These are phyloP conservation scores for Danio jaintianensis DNA, from an alignment of 2,797 vertebrate genomes.

Conservation along the genomic window DNA sequence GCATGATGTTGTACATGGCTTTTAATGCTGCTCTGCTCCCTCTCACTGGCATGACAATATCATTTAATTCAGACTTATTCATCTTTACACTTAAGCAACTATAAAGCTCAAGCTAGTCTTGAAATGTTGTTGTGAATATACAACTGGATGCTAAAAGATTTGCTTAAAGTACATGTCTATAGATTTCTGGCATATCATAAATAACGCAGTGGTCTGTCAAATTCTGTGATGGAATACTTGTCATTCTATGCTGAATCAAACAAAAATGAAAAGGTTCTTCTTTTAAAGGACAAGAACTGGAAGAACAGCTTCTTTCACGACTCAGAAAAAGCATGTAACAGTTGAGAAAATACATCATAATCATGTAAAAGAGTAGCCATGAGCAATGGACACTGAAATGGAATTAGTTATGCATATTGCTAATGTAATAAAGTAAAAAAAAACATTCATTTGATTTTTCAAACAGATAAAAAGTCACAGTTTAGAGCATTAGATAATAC, in stretches of 20 bases:
- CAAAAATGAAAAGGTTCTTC: background rate
- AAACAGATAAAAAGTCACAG: constrained; percentile 65
- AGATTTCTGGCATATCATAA: constrained; percentile 54
- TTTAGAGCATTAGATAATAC: constrained; percentile 55
- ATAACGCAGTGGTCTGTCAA: constrained; percentile 47
- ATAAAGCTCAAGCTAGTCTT: constrained; percentile 33
- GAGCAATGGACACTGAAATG: background rate
- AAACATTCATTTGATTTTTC: constrained; percentile 65
- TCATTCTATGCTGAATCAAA: background rate
- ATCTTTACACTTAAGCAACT: constrained; percentile 14
- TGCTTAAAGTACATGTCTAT: constrained; percentile 23
- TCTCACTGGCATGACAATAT: background rate
- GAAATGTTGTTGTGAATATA: constrained; percentile 38
- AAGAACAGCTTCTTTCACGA: background rate
- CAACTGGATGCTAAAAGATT: constrained; percentile 47
- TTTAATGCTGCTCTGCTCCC: background rate
- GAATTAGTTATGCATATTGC: constrained; percentile 37
- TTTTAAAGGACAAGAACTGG: too few relatives aligned
- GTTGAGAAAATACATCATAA: background rate
- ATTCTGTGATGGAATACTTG: constrained; percentile 17
- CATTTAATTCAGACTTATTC: background rate
- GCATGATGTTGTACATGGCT: background rate
- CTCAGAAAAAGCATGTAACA: background rate
- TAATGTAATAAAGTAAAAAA: constrained; percentile 22
- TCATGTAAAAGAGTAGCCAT: background rate